These are phyloP conservation scores for Carassius carassius DNA, from an alignment of 2,113 vertebrate genomes.

Conservation along the genomic window DNA sequence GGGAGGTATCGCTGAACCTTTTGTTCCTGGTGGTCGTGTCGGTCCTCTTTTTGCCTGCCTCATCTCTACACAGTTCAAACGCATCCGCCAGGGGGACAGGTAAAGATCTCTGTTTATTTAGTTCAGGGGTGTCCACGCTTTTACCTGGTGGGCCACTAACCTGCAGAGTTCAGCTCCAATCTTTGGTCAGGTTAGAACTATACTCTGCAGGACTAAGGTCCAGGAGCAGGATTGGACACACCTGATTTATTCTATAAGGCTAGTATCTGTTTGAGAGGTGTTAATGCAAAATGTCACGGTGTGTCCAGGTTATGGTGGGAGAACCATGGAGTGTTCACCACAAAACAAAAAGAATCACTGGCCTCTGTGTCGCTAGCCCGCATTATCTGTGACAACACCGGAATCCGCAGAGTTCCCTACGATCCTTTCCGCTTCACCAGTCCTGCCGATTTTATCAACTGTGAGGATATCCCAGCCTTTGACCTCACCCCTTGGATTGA, in stretches of 20 bases:
- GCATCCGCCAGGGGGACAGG: constrained; percentile 75
- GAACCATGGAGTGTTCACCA: constrained; percentile 67
- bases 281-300: neutral
- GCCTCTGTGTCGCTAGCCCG: constrained; percentile 51
- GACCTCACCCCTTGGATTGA: constrained; percentile 70
- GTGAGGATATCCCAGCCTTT: constrained; percentile 49
- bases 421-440: constrained; percentile 58
- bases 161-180: neutral
- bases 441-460: constrained; percentile 32
- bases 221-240: neutral
- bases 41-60: constrained; percentile 79
- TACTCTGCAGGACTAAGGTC: neutral
- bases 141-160: neutral
- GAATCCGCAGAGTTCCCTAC: constrained; percentile 57
- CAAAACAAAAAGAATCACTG: constrained; percentile 59
- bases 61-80: constrained; percentile 73
- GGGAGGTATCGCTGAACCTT: constrained; percentile 76
- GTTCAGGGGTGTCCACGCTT: neutral
- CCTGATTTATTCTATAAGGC: neutral
- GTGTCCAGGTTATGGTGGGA: constrained; percentile 74
- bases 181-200: neutral
- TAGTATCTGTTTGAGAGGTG: neutral
- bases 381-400: constrained; percentile 79
- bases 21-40: constrained; percentile 76
- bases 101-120: constrained; percentile 46